Evolutionary conservation across 2,797 vertebrate species (phyloP).

Genomic region (Strix occidentalis): DNA sequence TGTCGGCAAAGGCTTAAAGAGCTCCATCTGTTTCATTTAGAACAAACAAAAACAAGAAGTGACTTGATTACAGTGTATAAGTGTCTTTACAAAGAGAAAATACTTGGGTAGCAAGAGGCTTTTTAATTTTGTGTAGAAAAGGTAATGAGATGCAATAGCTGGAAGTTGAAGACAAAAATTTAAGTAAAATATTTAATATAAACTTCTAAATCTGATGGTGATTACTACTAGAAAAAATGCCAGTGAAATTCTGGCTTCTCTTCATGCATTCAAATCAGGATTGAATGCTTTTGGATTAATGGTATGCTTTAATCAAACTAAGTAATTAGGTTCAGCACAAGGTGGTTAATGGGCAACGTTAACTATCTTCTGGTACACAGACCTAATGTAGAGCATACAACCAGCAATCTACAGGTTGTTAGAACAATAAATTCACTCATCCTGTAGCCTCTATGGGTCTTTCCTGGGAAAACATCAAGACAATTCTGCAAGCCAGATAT

Average conservation of each 20-base stretch:
- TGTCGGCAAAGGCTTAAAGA: constrained; percentile 14
- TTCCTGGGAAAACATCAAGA: neutral
- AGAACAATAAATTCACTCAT: neutral
- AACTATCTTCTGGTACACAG: neutral
- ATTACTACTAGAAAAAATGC: neutral
- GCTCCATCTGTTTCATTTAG: constrained; percentile 51
- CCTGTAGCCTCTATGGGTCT: neutral
- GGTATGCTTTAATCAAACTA: constrained; percentile 24
- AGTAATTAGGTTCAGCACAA: constrained; percentile 29
- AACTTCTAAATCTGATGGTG: neutral
- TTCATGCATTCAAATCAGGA: neutral
- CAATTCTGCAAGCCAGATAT: neutral
- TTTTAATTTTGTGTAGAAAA: constrained; percentile 25
- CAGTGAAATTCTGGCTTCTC: neutral
- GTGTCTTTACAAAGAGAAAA: constrained; percentile 19
- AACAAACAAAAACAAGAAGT: constrained; percentile 26
- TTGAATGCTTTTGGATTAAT: neutral
- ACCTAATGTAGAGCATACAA: neutral
- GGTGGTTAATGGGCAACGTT: neutral
- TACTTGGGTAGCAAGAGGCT: neutral
- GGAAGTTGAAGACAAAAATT: neutral
- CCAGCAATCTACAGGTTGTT: neutral
- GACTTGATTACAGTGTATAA: constrained; percentile 7
- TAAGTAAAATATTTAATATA: constrained; percentile 29
- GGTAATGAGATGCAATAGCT: neutral